Evolutionary conservation across 2,888 invertebrate species (phyloP), one percentile per base, ranked within the genome.

Genomic region (Temnothorax rugatulus): DNA sequence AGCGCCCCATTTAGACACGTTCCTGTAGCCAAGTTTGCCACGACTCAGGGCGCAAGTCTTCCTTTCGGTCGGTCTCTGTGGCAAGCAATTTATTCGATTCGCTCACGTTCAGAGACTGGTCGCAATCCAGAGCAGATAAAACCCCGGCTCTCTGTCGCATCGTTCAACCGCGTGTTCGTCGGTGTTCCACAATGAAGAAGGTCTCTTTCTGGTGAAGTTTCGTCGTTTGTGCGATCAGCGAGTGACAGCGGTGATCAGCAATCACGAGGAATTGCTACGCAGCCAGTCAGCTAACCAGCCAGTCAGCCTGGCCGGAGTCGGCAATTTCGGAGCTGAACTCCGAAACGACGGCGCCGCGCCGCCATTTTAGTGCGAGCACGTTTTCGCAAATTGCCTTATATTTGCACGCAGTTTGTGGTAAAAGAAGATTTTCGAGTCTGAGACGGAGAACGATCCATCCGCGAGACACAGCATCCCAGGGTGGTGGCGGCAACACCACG

Each of bases 1-100:
- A 9, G 21, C n/a, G 13, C 59, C 18, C 74, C 13, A 44, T 76
- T 25, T 61, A 81, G 61, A 5, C 84, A 86, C 87, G 83, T 68
- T 82, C 71, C 89, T 86, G 89, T 63, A 64, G 69, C 79, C 81
- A 85, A 86, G 86, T 50, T 41, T 52, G 85, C 54, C 69, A 82
- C 83, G 57, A 50, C 71, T 84, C 82, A 84, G 83, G 84, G 92
- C 92, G 92, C 91, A 92, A 86, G 91, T 91, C 90, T 89, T 88
- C 86, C 75, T 87, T 84, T 86, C 77, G 66, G 66, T 79, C 71
- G 79, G 71, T 71, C 75, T 64, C 41, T 86, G 77, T 88, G 87
- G 89, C 89, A 90, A 90, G 89, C 90, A 82, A 82, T 90, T 88
- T 87, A 86, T 86, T 90, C 88, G 86, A 88, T 86, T 87, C 86